Base-by-base conservation (phyloP, 1,140 invertebrate genomes). In the Nasonia vitripennis region DNA sequence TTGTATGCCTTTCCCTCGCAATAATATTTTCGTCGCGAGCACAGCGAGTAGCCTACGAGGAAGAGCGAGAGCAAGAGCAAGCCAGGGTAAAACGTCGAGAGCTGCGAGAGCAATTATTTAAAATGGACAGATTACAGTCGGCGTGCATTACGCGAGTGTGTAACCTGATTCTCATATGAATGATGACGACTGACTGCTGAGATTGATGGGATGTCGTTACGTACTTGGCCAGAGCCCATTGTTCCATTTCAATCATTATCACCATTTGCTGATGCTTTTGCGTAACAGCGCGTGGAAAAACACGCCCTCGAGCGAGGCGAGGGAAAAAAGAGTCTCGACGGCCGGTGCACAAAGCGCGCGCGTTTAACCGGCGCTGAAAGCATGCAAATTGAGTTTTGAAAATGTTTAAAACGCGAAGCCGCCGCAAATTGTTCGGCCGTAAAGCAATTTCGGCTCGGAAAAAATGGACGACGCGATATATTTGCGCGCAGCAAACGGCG, bases 231-330 rank as follows among this genome's bases (percentile, higher is more conserved):
- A 20, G 55, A 62, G 7, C 20, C 17, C 55, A 20, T 62, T 62
- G 55, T 62, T n/a, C 55, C 55, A 62, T 62, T 62, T 62, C 55
- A 62, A 62, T 62, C 55, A 62, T 62, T 62, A 62, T 62, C 55
- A n/a, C 55, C 55, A n/a, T 62, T 62, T n/a, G 20, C 20, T n/a
- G 20, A 62, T 62, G 55, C 20, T 62, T 62, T 62, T 1, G 55
- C 4, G n/a, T n/a, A 62, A 62, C 20, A 6, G 6, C 55, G 17
- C 55, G 55, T 6, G 55, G 5, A 45, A 45, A 41, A 45, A 45
- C 41, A 45, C 9, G 41, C 1, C 2, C 7, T 27, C 27, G 27
- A 1, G 27, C 27, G 27, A 27, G 9, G 10, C 41, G 41, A 10
- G 34, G 34, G 5, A 37, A 37, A 37, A 37, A 37, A 37, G 34